These are phyloP conservation scores for Hydrolagus affinis DNA, from an alignment of 2,113 vertebrate genomes.

Conservation along the genomic window DNA sequence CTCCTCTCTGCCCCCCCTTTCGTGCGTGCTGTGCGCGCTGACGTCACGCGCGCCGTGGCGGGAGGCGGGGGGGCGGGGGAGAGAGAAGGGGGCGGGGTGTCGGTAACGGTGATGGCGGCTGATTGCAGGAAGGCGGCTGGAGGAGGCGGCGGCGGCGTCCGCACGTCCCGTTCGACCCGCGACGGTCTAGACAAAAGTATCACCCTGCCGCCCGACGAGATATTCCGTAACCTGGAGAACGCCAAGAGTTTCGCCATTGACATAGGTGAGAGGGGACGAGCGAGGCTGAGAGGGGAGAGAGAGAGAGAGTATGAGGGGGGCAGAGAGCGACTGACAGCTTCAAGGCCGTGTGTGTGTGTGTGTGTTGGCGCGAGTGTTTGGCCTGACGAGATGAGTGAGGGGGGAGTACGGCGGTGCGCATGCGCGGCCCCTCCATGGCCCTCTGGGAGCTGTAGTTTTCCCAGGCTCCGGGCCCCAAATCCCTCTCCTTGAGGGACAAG, in stretches of 20 bases:
- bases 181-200: conserved; percentile 89
- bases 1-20: too few species aligned
- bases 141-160: neutral
- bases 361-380: conserved; percentile 2
- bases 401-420: too few species aligned
- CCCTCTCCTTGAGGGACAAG: too few species aligned
- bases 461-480: too few species aligned
- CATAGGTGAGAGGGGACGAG: conserved; percentile 64
- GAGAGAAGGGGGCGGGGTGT: neutral
- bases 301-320: neutral
- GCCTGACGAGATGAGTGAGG: neutral
- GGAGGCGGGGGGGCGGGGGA: neutral
- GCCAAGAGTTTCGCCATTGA: conserved; percentile 94
- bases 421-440: neutral
- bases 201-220: conserved; percentile 82
- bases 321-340: neutral
- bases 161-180: conserved; percentile 15
- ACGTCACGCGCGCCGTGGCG: neutral
- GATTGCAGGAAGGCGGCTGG: conserved; percentile 14
- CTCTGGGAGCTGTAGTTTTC: conserved; percentile 34
- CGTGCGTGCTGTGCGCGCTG: neutral
- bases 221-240: conserved; percentile 91
- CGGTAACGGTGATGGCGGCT: conserved; percentile 26
- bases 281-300: neutral
- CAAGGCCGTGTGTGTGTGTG: neutral